Percentiles rank a stretch among this genome's conserved stretches.
phyloP scores from a whole-genome alignment of 1,140 invertebrate genomes.

The Atopsyche davidsoni region DNA sequence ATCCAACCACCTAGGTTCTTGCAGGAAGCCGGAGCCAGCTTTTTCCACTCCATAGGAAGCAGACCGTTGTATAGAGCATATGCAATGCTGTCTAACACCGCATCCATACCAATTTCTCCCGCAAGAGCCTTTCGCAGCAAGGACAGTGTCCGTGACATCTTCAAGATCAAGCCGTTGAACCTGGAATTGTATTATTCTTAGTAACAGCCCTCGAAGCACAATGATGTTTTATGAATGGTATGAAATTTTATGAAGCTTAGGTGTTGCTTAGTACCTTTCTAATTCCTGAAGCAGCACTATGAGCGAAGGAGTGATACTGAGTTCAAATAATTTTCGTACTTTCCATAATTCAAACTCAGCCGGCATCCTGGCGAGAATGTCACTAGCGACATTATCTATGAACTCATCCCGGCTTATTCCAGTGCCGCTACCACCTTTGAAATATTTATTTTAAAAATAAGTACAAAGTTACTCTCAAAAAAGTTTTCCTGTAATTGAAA shows the following conservation, averaged over 20 bases:
- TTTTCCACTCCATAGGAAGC: conserved; percentile 74
- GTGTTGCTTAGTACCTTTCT: too few species aligned
- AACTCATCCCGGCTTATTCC: conserved; percentile 65
- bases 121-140: conserved; percentile 73
- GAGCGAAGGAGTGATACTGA: conserved; percentile 70
- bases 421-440: conserved; percentile 4
- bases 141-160: conserved; percentile 64
- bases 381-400: conserved; percentile 71
- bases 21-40: conserved; percentile 74
- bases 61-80: conserved; percentile 76
- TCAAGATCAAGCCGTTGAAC: conserved; percentile 73
- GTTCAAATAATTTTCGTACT: conserved; percentile 68
- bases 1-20: conserved; percentile 84
- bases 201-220: too few species aligned
- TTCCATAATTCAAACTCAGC: conserved; percentile 68
- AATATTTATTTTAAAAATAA: too few species aligned
- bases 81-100: conserved; percentile 73
- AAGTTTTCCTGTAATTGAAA: too few species aligned
- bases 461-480: too few species aligned
- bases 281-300: conserved; percentile 85
- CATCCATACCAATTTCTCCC: conserved; percentile 88
- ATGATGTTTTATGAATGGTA: too few species aligned
- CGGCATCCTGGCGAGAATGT: conserved; percentile 70
- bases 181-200: conserved; percentile 4
- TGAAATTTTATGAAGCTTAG: too few species aligned